Conservation (phyloP, 2,888 invertebrate genomes). For the Sipha maydis region DNA sequence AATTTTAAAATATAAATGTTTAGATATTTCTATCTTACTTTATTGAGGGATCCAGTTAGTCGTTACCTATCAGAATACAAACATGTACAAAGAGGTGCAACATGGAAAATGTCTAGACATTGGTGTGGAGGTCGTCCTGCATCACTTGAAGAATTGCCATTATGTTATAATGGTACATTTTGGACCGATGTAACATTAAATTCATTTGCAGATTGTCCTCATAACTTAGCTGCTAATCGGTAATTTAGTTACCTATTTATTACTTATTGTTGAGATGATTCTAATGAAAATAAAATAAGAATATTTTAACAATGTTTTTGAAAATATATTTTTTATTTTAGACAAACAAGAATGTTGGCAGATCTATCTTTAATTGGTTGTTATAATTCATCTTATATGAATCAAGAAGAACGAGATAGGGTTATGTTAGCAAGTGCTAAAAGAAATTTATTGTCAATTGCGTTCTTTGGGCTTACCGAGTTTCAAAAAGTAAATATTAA, state of each 20-base stretch:
- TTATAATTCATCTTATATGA: slow-evolving; percentile 86
- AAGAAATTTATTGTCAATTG: slow-evolving; percentile 92
- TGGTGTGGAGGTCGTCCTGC: slow-evolving; percentile 79
- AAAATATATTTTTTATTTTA: slow-evolving; percentile 63
- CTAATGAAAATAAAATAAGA: background rate
- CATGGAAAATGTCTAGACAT: slow-evolving; percentile 85
- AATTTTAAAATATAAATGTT: slow-evolving; percentile 64
- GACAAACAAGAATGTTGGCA: slow-evolving; percentile 97
- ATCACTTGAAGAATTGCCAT: slow-evolving; percentile 83
- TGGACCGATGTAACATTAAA: slow-evolving; percentile 91
- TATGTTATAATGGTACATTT: slow-evolving; percentile 80
- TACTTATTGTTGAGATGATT: background rate
- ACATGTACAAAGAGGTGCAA: slow-evolving; percentile 95
- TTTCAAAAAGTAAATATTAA: slow-evolving; percentile 79
- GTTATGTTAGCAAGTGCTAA: slow-evolving; percentile 95
- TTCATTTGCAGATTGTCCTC: slow-evolving; percentile 89
- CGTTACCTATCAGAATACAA: slow-evolving; percentile 96
- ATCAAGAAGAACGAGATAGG: slow-evolving; percentile 77
- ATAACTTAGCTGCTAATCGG: slow-evolving; percentile 92
- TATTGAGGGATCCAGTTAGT: slow-evolving; percentile 92
- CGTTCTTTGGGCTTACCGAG: slow-evolving; percentile 97
- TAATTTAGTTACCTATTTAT: slow-evolving; percentile 58
- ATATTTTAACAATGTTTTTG: background rate
- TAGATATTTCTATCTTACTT: slow-evolving; percentile 95
- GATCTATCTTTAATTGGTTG: slow-evolving; percentile 95